Evolutionary conservation across 2,113 vertebrate genomes (phyloP).

Genomic region (Oncorhynchus tshawytscha): DNA sequence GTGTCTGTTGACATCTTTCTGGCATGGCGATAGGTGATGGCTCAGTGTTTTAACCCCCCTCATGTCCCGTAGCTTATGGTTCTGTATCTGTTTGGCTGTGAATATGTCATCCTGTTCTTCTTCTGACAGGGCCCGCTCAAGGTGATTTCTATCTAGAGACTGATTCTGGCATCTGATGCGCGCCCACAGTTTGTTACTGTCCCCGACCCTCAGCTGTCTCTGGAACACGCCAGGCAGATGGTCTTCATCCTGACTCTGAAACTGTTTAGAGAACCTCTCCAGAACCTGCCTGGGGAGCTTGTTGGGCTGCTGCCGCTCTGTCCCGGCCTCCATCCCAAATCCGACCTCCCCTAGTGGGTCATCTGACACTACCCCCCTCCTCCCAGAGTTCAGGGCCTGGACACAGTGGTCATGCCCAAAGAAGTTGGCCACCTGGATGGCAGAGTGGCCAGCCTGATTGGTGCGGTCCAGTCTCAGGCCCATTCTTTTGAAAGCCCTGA

Average conservation of each 20-base stretch:
- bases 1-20: constrained; percentile 54
- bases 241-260: constrained; percentile 62
- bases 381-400: constrained; percentile 72
- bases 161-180: constrained; percentile 60
- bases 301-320: constrained; percentile 60
- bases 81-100: constrained; percentile 68
- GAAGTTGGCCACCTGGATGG: constrained; percentile 77
- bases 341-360: constrained; percentile 40
- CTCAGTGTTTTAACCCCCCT: constrained; percentile 56
- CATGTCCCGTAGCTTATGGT: constrained; percentile 57
- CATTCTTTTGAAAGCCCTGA: constrained; percentile 86
- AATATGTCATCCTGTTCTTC: constrained; percentile 53
- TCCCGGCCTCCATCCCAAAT: constrained; percentile 44
- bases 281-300: constrained; percentile 70
- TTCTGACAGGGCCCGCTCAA: constrained; percentile 50
- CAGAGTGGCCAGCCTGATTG: constrained; percentile 80
- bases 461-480: constrained; percentile 80
- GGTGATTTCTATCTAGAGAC: constrained; percentile 60
- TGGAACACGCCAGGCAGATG: constrained; percentile 69
- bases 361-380: constrained; percentile 41
- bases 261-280: constrained; percentile 73
- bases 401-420: constrained; percentile 82
- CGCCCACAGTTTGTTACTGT: constrained; percentile 50
- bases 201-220: constrained; percentile 61
- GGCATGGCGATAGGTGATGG: constrained; percentile 39